Base-by-base conservation (phyloP, 2,113 vertebrate species). In the Probosciger aterrimus region DNA sequence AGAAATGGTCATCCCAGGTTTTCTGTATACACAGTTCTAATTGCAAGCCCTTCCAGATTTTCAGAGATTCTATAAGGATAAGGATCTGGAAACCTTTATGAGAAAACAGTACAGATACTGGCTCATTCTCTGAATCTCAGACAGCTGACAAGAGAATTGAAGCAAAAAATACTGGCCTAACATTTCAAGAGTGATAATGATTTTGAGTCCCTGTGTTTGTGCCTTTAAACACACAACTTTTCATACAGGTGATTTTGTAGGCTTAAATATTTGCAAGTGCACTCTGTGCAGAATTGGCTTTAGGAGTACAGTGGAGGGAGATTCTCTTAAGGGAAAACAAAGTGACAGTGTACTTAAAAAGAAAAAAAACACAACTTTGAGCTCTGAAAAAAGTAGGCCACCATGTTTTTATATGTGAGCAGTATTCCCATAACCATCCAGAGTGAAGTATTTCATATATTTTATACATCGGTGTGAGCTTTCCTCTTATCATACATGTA, bases 321-420 rank as follows among this genome's bases (percentile, higher is more conserved):
- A 79, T 59, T 88, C 81, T 85, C 78, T 81, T 81, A 69, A 74
- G 79, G 52, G 59, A 86, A 95, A 95, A 93, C 6, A 49, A 86
- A 91, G 78, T 69, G 86, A 69, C 82, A 86, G 23, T 39, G 44
- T 59, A 60, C 67, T 94, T 84, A 44, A 86, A 96, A 79, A 93
- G 60, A 55, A 85, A 80, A 90, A 94, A 62, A 2, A 7, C 67
- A 44, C 76, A 90, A 77, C 28, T 55, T 10, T 53, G 87, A 92
- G 79, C 65, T 90, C 82, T 43, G 50, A 37, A 77, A 76, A 70
- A 94, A 86, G 82, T 63, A 93, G 97, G 94, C 86, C 95, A 92
- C 59, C 75, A 14, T 81, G 27, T 31, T 91, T 93, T 90, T 89
- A 33, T 64, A 25, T 47, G 52, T 0, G 0, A 63, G 49, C 39